A percentile compares a stretch with the other conserved stretches of the same genome.
Evolutionary conservation across 2,888 invertebrate species (phyloP).

Genomic region (Eupeodes luniger): DNA sequence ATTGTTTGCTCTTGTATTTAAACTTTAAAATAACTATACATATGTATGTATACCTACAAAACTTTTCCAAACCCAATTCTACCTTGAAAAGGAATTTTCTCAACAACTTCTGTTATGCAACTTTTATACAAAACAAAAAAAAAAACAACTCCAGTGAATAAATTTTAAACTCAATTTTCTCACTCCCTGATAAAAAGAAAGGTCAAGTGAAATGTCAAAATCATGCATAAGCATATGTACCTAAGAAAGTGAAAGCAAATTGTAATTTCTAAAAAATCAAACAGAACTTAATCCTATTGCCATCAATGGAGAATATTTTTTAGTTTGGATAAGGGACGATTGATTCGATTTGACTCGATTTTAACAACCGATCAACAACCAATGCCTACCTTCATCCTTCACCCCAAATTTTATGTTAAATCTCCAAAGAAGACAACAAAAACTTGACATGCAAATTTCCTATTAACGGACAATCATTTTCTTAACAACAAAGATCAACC

Average conservation of each 20-base stretch:
- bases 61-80: slow-evolving; percentile 24
- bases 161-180: slow-evolving; percentile 68
- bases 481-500: slow-evolving; percentile 65
- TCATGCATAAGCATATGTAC: slow-evolving; percentile 44
- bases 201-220: slow-evolving; percentile 76
- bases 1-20: background rate
- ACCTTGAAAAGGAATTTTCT: slow-evolving; percentile 15
- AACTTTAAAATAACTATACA: slow-evolving; percentile 12
- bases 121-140: slow-evolving; percentile 28
- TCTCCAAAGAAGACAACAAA: slow-evolving; percentile 53
- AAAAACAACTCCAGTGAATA: slow-evolving; percentile 19
- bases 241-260: slow-evolving; percentile 64
- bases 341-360: slow-evolving; percentile 62
- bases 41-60: background rate
- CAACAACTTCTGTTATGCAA: slow-evolving; percentile 43
- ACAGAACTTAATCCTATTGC: slow-evolving; percentile 73
- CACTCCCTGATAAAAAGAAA: slow-evolving; percentile 51
- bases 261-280: slow-evolving; percentile 47
- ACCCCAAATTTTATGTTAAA: slow-evolving; percentile 55
- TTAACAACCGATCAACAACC: slow-evolving; percentile 57
- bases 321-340: slow-evolving; percentile 62
- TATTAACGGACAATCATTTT: slow-evolving; percentile 74
- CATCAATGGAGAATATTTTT: slow-evolving; percentile 28
- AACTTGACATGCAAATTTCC: slow-evolving; percentile 74
- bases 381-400: slow-evolving; percentile 1